Base-by-base conservation (phyloP, 2,888 invertebrate genomes). In the Tetragonisca angustula region DNA sequence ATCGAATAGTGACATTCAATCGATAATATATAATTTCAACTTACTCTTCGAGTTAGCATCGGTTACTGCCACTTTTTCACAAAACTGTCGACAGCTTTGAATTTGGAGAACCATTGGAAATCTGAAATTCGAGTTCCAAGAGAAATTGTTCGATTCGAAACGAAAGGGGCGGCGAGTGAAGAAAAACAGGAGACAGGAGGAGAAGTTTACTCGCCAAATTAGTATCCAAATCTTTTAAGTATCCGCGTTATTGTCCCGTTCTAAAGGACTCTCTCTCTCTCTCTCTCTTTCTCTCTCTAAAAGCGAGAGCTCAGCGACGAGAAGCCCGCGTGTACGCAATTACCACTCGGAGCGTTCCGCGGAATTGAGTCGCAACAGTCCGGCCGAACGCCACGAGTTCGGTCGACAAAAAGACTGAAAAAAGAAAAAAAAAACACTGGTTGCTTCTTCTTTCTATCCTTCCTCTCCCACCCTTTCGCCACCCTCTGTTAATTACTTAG, bases 401-500 rank as follows among this genome's bases (percentile, higher is more conserved):
- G 36, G 36, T 36, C 36, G 73, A 73, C n/a, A 27, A 27, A 27
- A 27, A 27, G 27, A 1, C 27, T 27, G 2, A 27, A 27, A 27
- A 27, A 27, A 27, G 2, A 27, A 27, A 67, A 59, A 32, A 69
- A 74, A 81, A 52, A 74, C 59, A 80, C 69, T 52, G 17, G 59
- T 69, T 36, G 15, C 43, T 17, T 36, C 1, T 9, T 36, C 24
- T 9, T 17, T 32, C 43, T 9, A 43, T 43, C 43, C 1, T 43
- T 9, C 11, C 43, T 32, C 21, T 19, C 50, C 32, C 32, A 32
- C 32, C 21, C 3, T 19, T 15, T 24, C 17, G 4, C 24, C 24
- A 2, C n/a, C 67, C 32, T 27, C 5, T 59, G 61, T 83, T 84
- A 84, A 84, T 84, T 84, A 83, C 74, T 83, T 59, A 36, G 59